Percentiles rank a stretch among this genome's conserved stretches.
Evolutionary conservation across 2,797 vertebrate species (phyloP).

Genomic region (Halcyon leucocephala): DNA sequence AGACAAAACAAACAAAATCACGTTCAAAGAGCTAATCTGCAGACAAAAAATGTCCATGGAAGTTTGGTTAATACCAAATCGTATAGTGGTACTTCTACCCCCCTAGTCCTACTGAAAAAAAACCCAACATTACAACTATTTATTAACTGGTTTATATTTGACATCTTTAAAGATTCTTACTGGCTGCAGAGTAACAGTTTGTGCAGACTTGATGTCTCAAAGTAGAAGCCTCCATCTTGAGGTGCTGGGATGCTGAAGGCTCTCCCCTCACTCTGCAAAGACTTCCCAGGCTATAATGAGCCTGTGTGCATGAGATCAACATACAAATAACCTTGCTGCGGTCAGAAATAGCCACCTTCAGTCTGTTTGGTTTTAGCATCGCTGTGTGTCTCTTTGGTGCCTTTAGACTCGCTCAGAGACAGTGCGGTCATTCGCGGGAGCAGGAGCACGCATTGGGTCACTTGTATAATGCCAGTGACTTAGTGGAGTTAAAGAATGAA

Average conservation of each 20-base stretch:
- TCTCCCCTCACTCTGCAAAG: not conserved
- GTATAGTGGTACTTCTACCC: not conserved
- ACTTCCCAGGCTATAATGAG: not conserved
- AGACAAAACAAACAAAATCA: not conserved
- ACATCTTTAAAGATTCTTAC: not conserved
- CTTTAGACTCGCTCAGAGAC: not conserved
- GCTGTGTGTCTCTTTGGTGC: not conserved
- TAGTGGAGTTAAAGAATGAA: not conserved
- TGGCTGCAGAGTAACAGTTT: not conserved
- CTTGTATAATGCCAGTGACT: not conserved
- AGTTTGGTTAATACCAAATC: not conserved
- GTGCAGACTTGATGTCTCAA: not conserved
- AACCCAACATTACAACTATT: not conserved
- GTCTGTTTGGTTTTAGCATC: not conserved
- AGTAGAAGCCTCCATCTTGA: not conserved
- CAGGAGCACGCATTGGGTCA: not conserved
- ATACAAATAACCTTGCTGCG: not conserved
- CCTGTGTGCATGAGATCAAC: fast-evolving
- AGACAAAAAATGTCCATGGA: not conserved
- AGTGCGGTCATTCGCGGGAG: not conserved
- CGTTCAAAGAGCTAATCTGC: not conserved
- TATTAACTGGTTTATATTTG: not conserved
- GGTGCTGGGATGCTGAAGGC: not conserved
- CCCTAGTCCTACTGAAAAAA: not conserved
- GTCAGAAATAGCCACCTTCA: not conserved